Conservation (phyloP, 1,140 invertebrate species). For the Drosophila pruinosa region DNA sequence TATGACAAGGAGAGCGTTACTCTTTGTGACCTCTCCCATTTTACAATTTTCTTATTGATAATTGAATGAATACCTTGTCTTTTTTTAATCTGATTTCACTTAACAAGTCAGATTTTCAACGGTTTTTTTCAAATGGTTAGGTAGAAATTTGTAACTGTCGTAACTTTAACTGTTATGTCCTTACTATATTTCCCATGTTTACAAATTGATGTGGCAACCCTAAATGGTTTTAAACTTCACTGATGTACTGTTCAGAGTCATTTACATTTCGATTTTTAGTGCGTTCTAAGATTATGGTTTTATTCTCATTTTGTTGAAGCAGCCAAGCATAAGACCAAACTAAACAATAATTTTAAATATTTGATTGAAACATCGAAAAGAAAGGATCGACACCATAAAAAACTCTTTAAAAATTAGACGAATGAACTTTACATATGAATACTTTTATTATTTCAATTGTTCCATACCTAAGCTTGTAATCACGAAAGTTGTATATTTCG, state of each 20-base stretch:
- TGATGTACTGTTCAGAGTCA: not conserved
- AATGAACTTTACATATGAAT: too few relatives aligned
- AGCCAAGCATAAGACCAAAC: too few relatives aligned
- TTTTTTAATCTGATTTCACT: not conserved
- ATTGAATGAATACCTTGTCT: not conserved
- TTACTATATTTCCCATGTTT: slow-evolving; percentile 25
- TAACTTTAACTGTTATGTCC: slow-evolving; percentile 9
- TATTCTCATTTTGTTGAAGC: too few relatives aligned
- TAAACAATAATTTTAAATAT: too few relatives aligned
- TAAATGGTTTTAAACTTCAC: slow-evolving; percentile 18
- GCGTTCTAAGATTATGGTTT: too few relatives aligned
- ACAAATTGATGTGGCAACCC: not conserved
- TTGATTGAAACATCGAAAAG: too few relatives aligned
- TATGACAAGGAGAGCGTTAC: slow-evolving; percentile 14
- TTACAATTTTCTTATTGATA: not conserved
- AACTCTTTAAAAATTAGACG: too few relatives aligned
- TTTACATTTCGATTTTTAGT: not conserved
- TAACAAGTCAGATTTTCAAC: not conserved
- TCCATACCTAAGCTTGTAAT: too few relatives aligned
- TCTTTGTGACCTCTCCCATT: slow-evolving; percentile 13
- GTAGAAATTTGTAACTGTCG: slow-evolving; percentile 5
- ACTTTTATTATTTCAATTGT: too few relatives aligned
- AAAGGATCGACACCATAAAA: too few relatives aligned
- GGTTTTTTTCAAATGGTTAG: not conserved
- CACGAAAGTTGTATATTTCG: too few relatives aligned